Percentiles rank a stretch among this genome's conserved stretches.
These are phyloP conservation scores for Antheraea pernyi DNA, from an alignment of 1,140 invertebrate genomes.

Conservation along the genomic window DNA sequence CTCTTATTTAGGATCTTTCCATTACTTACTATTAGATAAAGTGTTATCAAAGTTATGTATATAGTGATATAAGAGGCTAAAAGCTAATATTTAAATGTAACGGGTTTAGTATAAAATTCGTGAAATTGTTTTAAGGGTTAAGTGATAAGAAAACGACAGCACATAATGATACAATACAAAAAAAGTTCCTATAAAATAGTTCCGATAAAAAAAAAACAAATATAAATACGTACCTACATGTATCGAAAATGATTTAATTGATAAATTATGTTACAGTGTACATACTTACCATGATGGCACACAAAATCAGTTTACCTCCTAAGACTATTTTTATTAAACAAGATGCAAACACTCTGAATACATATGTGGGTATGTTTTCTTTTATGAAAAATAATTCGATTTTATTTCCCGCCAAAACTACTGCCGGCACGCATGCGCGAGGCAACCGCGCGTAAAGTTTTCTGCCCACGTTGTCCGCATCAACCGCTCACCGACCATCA, in stretches of 20 bases:
- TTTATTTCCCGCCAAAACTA: constrained; percentile 41
- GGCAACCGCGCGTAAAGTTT: constrained; percentile 46
- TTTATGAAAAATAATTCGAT: background rate
- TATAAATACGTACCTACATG: background rate
- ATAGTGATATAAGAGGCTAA: too few relatives aligned
- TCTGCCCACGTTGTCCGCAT: constrained; percentile 37
- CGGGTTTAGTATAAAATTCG: too few relatives aligned
- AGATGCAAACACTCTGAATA: background rate
- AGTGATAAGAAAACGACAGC: too few relatives aligned
- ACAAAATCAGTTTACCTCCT: background rate
- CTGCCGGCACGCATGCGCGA: constrained; percentile 46
- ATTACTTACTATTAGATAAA: too few relatives aligned
- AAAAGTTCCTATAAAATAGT: too few relatives aligned
- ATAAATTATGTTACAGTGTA: background rate
- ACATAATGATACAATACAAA: too few relatives aligned
- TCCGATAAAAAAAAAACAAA: too few relatives aligned
- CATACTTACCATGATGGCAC: background rate
- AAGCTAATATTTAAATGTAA: too few relatives aligned
- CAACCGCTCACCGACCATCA: constrained; percentile 44
- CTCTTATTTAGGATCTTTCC: too few relatives aligned
- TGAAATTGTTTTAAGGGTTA: too few relatives aligned
- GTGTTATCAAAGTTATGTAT: too few relatives aligned
- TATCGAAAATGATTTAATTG: background rate
- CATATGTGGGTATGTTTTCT: background rate
- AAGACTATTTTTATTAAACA: constrained; percentile 2